Base-by-base conservation (phyloP, 2,797 vertebrate genomes). In the Rhinichthys osculus region DNA sequence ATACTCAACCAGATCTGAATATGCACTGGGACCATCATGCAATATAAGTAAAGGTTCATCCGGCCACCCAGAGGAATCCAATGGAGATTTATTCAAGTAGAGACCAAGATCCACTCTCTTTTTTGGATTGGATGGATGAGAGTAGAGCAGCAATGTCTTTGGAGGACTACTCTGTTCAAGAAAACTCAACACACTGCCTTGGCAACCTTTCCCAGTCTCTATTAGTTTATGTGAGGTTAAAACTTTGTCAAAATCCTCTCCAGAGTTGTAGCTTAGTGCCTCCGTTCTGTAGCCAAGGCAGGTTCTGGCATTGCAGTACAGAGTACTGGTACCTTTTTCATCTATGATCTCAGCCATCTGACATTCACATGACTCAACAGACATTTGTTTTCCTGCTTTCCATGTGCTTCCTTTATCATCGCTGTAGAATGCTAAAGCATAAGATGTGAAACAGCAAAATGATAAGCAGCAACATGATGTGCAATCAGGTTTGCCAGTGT, bases 141-240 rank as follows among this genome's bases (percentile, higher is more conserved):
- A 96, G 76, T 93, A 96, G 0, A 97, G 89, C 3, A 97, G 89
- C 94, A 94, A 96, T 0, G 87, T 74, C 0, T 44, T 7, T 16
- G 33, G 0, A 0, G 47, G 16, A 8, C 2, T 21, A 47, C 84
- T 83, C 78, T 42, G 40, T 1, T 14, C n/a, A 40, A 19, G 79
- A 76, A 96, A 96, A 79, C 94, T 93, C 69, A 95, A 90, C 47
- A 96, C 93, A n/a, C 96, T 96, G 42, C 95, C 96, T 47, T 96
- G 95, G 74, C 96, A 96, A 0, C 95, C 95, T 0, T 2, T n/a
- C 3, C 4, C 67, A 0, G 93, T 90, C 14, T 96, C 95, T 0
- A 16, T 35, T 74, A 96, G 89, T 21, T 84, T 87, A 4, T 0
- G 2, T 87, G 89, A 92, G 0, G 35, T 54, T 27, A 0, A 17